These are phyloP conservation scores for Carassius carassius DNA, from an alignment of 2,113 vertebrate genomes.

Conservation along the genomic window DNA sequence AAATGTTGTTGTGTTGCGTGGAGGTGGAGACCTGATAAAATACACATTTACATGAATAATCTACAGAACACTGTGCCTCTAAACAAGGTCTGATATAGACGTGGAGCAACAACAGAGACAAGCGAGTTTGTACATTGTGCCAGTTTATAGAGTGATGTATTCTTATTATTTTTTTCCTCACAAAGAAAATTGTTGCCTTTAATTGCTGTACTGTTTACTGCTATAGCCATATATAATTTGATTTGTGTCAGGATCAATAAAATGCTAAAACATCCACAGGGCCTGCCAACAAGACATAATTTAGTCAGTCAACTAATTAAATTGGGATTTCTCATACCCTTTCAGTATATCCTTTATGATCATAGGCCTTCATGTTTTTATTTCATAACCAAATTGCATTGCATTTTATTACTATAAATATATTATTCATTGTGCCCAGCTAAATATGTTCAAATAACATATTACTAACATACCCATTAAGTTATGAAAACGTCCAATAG, in stretches of 20 bases:
- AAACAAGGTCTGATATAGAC: background rate
- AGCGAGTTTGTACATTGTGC: background rate
- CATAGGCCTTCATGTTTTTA: background rate
- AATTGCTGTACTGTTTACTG: background rate
- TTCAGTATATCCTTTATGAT: background rate
- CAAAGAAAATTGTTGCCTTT: background rate
- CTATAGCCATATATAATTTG: background rate
- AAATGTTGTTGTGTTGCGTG: slow-evolving; percentile 56
- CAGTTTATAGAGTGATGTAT: background rate
- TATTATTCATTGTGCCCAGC: no score
- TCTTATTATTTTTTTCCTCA: background rate
- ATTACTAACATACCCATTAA: no score
- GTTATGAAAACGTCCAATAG: no score
- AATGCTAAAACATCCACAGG: background rate
- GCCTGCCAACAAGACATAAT: background rate
- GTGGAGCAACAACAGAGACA: background rate
- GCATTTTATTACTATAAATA: background rate
- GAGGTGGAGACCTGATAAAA: slow-evolving; percentile 49
- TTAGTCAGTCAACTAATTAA: background rate
- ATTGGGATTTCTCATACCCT: background rate
- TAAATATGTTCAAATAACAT: no score
- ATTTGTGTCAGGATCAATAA: background rate
- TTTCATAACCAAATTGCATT: background rate
- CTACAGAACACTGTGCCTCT: background rate
- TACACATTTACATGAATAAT: slow-evolving; percentile 11